Evolutionary conservation across 1,140 invertebrate species (phyloP).

Genomic region (Camponotus vicinus): DNA sequence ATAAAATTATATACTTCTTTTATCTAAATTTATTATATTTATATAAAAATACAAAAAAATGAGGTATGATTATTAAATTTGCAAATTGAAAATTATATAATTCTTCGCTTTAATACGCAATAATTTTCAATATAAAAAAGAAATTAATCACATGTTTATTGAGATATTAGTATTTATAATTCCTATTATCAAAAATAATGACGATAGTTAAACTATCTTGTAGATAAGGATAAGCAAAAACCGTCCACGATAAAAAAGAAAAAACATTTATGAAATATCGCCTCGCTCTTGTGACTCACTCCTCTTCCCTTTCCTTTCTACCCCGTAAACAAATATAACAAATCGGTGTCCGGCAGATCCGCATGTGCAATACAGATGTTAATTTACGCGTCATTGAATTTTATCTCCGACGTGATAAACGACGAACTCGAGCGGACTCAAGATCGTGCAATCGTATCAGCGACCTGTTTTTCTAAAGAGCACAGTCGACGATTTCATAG

Average conservation of each 20-base stretch:
- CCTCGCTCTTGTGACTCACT: neutral
- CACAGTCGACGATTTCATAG: neutral
- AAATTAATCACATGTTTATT: neutral
- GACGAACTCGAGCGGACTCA: neutral
- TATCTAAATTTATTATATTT: neutral
- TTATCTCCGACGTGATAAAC: constrained; percentile 46
- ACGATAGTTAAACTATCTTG: neutral
- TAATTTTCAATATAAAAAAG: neutral
- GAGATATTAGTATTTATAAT: neutral
- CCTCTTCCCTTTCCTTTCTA: too few relatives aligned
- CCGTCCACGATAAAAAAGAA: neutral
- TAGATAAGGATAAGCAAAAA: constrained; percentile 25
- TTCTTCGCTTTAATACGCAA: neutral
- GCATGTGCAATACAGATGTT: constrained; percentile 28
- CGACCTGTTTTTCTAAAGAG: constrained; percentile 20
- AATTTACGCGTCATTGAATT: constrained; percentile 37
- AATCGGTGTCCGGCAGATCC: neutral
- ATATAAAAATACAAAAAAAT: constrained; percentile 8
- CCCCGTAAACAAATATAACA: constrained; percentile 9
- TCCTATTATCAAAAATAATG: neutral
- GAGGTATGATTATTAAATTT: neutral
- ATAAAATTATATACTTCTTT: neutral
- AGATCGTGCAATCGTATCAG: constrained; percentile 29
- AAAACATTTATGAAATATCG: neutral
- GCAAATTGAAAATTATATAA: neutral